Percentiles rank a stretch among this genome's conserved stretches.
Conservation (phyloP, 2,888 invertebrate species). For the Lottia gigantea region DNA sequence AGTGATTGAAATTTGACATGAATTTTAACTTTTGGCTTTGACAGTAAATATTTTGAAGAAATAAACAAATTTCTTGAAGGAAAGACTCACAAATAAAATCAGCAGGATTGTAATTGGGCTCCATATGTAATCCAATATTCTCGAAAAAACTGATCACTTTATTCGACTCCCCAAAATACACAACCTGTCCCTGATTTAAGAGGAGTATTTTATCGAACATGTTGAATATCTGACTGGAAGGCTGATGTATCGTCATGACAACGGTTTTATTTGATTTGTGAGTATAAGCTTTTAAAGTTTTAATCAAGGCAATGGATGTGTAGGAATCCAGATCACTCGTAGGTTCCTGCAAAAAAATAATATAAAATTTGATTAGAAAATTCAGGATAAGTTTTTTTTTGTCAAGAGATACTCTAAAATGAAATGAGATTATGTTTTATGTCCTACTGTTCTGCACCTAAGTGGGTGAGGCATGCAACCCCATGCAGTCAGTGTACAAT, state of each 20-base stretch:
- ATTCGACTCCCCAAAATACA: slow-evolving; percentile 74
- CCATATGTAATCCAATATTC: slow-evolving; percentile 77
- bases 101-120: slow-evolving; percentile 84
- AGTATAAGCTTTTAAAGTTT: slow-evolving; percentile 80
- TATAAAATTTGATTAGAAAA: no score
- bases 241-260: slow-evolving; percentile 83
- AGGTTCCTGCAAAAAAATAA: slow-evolving; percentile 75
- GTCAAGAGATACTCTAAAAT: no score
- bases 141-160: slow-evolving; percentile 80
- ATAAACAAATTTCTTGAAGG: no score
- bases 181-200: slow-evolving; percentile 73
- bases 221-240: slow-evolving; percentile 85
- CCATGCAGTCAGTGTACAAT: no score
- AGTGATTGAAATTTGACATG: no score
- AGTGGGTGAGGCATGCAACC: no score
- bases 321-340: slow-evolving; percentile 85
- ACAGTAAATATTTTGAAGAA: no score
- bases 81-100: slow-evolving; percentile 71
- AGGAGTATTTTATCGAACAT: slow-evolving; percentile 81
- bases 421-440: no score
- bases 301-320: slow-evolving; percentile 80
- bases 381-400: no score
- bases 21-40: no score
- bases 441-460: no score
- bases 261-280: slow-evolving; percentile 82